Evolutionary conservation across 2,888 invertebrate species (phyloP), one percentile per base, ranked within the genome.

Genomic region (Trimorus sp.): DNA sequence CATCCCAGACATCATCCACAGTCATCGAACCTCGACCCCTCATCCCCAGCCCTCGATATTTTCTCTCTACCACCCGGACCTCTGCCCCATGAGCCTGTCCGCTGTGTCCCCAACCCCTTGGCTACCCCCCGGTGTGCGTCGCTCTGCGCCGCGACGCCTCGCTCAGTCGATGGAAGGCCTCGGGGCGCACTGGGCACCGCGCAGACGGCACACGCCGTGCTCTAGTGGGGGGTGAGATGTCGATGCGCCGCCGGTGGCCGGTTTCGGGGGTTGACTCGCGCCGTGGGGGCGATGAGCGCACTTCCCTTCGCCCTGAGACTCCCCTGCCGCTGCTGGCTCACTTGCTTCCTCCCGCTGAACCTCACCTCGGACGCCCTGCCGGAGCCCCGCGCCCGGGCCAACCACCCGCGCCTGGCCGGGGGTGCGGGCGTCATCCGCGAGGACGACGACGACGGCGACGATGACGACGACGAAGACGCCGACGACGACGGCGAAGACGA

Each of bases 241-340:
- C 90, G 91, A 91, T 91, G 90, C 89, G 89, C 90, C 89, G 88
- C 88, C 89, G 89, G 89, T 90, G 91, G 88, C 89, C 89, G 91
- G 91, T 90, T 90, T 89, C 89, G 90, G 91, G 91, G 90, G 90
- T 89, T 89, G 91, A 90, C 89, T 90, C 90, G 89, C 90, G 91
- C 91, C 91, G 90, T 89, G 90, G 90, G 90, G 91, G 91, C 91
- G 91, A 91, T 91, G 91, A 90, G 91, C 90, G 90, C 89, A 88
- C 87, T 90, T 90, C 90, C 90, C 88, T 89, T 89, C 88, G 90
- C 88, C 90, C 90, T 90, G 89, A 90, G 89, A 90, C 88, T 89
- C 87, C 89, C 89, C 88, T 88, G 87, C 86, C 86, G 86, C 87
- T 89, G 86, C 89, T 90, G 88, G 88, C 89, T 92, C 84, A 90